These are phyloP conservation scores for Tenualosa thibaudeaui DNA, from an alignment of 2,797 vertebrate genomes.

Conservation along the genomic window DNA sequence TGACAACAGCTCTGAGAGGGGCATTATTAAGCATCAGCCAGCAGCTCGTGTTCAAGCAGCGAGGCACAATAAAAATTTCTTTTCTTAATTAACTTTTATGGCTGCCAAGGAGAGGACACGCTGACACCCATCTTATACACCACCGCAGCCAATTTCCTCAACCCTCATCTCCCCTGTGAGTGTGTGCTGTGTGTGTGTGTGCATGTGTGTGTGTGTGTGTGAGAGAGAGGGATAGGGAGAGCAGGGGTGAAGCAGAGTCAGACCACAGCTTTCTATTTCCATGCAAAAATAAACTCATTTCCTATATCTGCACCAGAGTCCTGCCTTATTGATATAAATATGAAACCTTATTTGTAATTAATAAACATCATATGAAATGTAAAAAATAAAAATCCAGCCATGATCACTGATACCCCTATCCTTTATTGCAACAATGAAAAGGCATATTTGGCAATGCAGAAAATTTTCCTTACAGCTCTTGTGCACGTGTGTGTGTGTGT, in stretches of 20 bases:
- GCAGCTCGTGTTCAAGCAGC: constrained; percentile 55
- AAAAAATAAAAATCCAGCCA: neutral
- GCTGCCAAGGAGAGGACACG: constrained; percentile 63
- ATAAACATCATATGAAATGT: neutral
- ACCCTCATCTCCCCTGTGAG: constrained; percentile 41
- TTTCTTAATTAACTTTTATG: constrained; percentile 77
- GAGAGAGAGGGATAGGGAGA: constrained; percentile 9
- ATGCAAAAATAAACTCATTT: neutral
- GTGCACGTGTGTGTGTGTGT: neutral
- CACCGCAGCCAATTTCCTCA: constrained; percentile 59
- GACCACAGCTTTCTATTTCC: neutral
- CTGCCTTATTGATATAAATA: neutral
- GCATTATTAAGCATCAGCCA: constrained; percentile 63
- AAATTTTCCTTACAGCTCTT: neutral
- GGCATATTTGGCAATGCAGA: neutral
- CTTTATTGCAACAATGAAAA: neutral
- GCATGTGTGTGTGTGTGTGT: constrained; percentile 23
- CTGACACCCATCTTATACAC: constrained; percentile 69
- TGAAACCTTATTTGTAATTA: neutral
- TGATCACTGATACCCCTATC: neutral
- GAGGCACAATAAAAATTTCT: constrained; percentile 68
- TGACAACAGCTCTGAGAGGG: constrained; percentile 64
- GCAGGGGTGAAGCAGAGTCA: constrained; percentile 13
- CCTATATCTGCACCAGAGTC: neutral
- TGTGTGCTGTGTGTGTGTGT: constrained; percentile 31